Evolutionary conservation across 2,797 vertebrate genomes (phyloP), one percentile per base, ranked within the genome.

Genomic region (Silurus lanzhouensis): DNA sequence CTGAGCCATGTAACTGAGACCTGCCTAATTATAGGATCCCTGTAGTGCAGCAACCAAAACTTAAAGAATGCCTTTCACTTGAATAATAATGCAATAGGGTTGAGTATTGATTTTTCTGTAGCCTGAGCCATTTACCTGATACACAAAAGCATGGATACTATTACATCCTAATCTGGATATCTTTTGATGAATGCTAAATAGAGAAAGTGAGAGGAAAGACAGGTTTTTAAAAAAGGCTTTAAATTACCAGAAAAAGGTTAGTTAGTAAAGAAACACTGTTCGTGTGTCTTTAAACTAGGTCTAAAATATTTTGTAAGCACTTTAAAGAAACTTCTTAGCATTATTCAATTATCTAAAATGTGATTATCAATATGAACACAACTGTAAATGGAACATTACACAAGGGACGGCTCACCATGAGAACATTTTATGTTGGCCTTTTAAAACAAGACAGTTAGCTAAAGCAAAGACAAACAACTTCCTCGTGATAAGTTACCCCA

Each of bases 101-200:
- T 77, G 38, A 60, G 74, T 25, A 82, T 58, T 60, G 81, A 82
- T 78, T 86, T 79, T 86, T 55, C 48, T 55, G 38, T 74, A 70
- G 55, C 61, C 20, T 20, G 66, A 25, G 15, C 14, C 58, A 61
- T 60, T 85, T 87, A 81, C 44, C 25, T 52, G 60, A 71, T 31
- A 52, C 66, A 57, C 79, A 60, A 78, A 72, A 52, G 66, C 52
- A 44, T 14, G 14, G 12, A 22, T 81, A 52, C 8, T 38, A 70
- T 80, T 75, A 71, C 70, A n/a, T 38, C 31, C 70, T 20, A 52
- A 55, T 68, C 63, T 55, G 5, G 3, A n/a, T 15, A 22, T 70
- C n/a, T 31, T 72, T 55, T 15, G 38, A 46, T 25, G 14, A 84
- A 78, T 22, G 25, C 61, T 58, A 77, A 67, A 46, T 20, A 57